Conservation (phyloP, 2,113 vertebrate genomes). For the Pyxicephalus adspersus region DNA sequence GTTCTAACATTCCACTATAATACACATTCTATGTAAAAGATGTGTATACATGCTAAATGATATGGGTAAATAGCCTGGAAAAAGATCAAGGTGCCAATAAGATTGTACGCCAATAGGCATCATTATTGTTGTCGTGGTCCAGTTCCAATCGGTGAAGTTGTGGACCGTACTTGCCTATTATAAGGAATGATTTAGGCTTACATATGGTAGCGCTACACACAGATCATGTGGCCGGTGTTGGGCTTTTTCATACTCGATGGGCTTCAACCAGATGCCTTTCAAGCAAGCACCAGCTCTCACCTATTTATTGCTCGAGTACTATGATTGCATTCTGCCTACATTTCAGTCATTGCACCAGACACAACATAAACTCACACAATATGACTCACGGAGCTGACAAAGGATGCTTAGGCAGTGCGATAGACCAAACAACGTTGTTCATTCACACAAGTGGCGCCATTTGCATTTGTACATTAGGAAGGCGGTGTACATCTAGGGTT, state of each 20-base stretch:
- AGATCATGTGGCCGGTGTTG: constrained; percentile 37
- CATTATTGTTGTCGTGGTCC: background rate
- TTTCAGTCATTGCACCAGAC: background rate
- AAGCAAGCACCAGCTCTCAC: background rate
- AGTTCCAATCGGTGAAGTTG: background rate
- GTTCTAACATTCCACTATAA: no score
- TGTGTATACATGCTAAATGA: no score
- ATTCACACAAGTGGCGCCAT: background rate
- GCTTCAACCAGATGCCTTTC: constrained; percentile 9
- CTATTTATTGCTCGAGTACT: background rate
- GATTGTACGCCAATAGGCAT: background rate
- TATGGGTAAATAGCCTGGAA: no score
- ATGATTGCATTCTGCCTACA: background rate
- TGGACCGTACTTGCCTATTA: constrained; percentile 46
- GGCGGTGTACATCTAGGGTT: background rate
- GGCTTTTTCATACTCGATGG: background rate
- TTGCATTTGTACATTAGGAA: background rate
- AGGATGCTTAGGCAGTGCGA: background rate
- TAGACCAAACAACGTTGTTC: background rate
- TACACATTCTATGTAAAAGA: no score
- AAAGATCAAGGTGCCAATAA: no score
- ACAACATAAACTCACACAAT: background rate
- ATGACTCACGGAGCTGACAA: background rate
- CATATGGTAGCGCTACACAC: constrained; percentile 37
- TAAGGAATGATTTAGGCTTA: constrained; percentile 60